These are phyloP conservation scores for Pantherophis vulpinus DNA, from an alignment of 2,797 vertebrate genomes.

Conservation along the genomic window DNA sequence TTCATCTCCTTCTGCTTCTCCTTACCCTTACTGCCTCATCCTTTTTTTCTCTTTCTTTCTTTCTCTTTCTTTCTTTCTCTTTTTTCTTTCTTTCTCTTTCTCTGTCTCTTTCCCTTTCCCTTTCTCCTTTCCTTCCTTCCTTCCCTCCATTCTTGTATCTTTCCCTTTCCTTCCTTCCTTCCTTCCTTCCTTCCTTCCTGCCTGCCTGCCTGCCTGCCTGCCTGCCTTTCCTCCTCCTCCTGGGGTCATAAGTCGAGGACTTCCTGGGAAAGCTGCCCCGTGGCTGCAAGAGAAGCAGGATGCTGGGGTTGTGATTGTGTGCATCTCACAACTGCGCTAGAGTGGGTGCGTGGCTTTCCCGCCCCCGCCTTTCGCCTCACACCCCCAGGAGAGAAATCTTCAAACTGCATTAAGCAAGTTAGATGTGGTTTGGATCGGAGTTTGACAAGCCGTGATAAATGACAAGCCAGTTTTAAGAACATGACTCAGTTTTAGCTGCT, in stretches of 20 bases:
- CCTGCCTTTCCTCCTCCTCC: too few species aligned
- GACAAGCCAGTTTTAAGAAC: neutral
- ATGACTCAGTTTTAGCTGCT: neutral
- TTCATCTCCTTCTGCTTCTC: too few species aligned
- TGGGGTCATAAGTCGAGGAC: too few species aligned
- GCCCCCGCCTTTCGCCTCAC: neutral
- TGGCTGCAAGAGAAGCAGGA: neutral
- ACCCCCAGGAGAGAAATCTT: neutral
- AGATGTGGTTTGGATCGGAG: neutral
- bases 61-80: too few species aligned
- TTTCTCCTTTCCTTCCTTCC: neutral
- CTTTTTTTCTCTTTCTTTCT: too few species aligned
- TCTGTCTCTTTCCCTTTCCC: too few species aligned
- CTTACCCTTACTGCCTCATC: too few species aligned
- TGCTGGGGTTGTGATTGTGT: neutral
- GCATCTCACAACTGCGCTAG: neutral
- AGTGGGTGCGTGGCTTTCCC: neutral
- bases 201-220: too few species aligned
- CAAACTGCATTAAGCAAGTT: neutral
- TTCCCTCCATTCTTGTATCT: neutral
- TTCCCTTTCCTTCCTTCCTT: neutral
- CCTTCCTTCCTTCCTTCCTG: too few species aligned
- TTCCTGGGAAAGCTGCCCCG: neutral
- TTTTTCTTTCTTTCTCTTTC: too few species aligned
- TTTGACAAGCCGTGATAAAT: accelerated